Percentiles rank a stretch among this genome's conserved stretches.
Evolutionary conservation across 2,797 vertebrate species (phyloP).

Genomic region (Coregonus sp.): DNA sequence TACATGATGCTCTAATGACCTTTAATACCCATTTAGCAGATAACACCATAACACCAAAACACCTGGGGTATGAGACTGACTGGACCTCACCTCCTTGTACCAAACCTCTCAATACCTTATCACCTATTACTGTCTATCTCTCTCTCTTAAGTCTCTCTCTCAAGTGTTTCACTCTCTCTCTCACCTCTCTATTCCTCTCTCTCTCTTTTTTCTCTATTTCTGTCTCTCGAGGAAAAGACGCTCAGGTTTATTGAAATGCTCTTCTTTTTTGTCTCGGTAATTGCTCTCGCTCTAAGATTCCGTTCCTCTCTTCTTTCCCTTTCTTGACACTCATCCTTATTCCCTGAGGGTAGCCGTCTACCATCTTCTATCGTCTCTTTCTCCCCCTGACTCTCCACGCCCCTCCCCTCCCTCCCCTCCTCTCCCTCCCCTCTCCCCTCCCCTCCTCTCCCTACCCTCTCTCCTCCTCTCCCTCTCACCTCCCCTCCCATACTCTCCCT

Average conservation of each 20-base stretch:
- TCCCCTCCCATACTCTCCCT: too few species aligned
- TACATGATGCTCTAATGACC: constrained; percentile 73
- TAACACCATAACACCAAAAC: constrained; percentile 52
- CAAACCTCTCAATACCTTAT: constrained; percentile 39
- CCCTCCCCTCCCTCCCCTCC: background rate
- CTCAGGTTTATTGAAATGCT: background rate
- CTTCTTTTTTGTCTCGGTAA: background rate
- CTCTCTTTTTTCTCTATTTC: background rate
- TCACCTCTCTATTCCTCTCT: constrained; percentile 1
- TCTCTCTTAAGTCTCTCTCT: constrained; percentile 4
- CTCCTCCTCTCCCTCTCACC: background rate
- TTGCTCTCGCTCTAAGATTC: background rate
- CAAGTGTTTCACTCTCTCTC: background rate
- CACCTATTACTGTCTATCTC: constrained; percentile 54
- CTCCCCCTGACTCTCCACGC: background rate
- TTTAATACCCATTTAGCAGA: constrained; percentile 68
- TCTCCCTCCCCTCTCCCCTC: background rate
- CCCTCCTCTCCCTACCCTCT: too few species aligned
- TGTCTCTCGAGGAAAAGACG: background rate
- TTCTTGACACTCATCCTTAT: background rate
- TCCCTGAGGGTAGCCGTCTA: background rate
- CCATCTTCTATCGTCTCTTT: constrained; percentile 10
- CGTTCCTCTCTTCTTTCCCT: background rate
- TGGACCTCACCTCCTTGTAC: constrained; percentile 54
- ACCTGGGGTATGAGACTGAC: constrained; percentile 20